Evolutionary conservation across 2,888 invertebrate species (phyloP), one percentile per base, ranked within the genome.

Genomic region (Mythimna pallens): DNA sequence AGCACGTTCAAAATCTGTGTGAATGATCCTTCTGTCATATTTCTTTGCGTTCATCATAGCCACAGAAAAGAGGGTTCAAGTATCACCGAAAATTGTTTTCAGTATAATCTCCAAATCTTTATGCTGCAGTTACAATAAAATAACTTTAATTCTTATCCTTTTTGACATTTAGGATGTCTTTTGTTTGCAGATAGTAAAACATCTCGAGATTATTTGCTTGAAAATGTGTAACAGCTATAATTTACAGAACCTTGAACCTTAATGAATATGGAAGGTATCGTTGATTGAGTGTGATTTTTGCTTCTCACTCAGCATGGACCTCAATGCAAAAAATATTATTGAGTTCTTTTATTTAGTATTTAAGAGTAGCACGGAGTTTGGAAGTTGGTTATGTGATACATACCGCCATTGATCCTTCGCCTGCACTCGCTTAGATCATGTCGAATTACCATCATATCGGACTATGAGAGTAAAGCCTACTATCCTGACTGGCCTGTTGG

Each of bases 31-130:
- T 81, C 52, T 81, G 55, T 0, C 0, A 12, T 3, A 12, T 30
- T 8, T 10, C 54, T 10, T 36, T 22, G 12, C 14, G 9, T 43
- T 17, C 8, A 40, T 6, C 34, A 36, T 40, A 55, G 50, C 47
- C 63, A 17, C 65, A 30, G 76, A 64, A 25, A 74, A 73, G 8
- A 20, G 10, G 40, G 50, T 66, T 47, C n/a, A 55, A 69, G 30
- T 43, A 68, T 12, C 62, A 54, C 69, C 34, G 67, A 76, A 75
- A 75, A 80, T 83, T 85, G 76, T 85, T 85, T 75, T 72, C 47
- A 36, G 30, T 69, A 59, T 61, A 75, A 82, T 82, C 82, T 85
- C 12, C 34, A 5, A 65, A 80, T 73, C 69, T 80, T 73, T 67
- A 78, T 70, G 57, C 58, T 65, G 80, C 47, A 70, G 59, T 78